Evolutionary conservation across 2,797 vertebrate species (phyloP).

Genomic region (Pelochelys cantorii): DNA sequence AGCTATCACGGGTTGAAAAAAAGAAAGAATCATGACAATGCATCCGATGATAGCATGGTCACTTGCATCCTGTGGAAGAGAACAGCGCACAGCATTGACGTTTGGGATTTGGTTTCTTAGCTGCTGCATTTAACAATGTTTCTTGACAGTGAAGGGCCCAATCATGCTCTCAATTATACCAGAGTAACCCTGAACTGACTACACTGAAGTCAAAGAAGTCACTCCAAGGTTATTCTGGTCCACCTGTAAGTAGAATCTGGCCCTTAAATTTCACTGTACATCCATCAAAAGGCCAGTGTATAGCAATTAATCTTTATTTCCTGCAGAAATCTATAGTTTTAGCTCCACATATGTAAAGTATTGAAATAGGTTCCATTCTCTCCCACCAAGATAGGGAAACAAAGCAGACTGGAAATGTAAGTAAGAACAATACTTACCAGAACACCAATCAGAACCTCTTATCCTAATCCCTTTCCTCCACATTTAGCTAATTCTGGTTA

Average conservation of each 20-base stretch:
- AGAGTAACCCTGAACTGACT: neutral
- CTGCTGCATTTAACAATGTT: neutral
- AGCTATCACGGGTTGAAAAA: slow-evolving; percentile 71
- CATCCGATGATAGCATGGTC: slow-evolving; percentile 78
- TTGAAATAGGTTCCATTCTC: neutral
- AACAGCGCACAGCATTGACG: neutral
- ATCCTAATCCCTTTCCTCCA: neutral
- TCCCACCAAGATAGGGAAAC: neutral
- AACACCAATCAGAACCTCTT: neutral
- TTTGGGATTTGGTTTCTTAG: neutral
- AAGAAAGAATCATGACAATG: slow-evolving; percentile 73
- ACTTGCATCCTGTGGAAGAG: neutral
- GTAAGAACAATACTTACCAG: neutral
- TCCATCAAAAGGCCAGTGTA: neutral
- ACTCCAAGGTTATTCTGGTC: neutral
- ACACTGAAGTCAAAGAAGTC: neutral
- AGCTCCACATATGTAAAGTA: neutral
- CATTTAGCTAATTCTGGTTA: neutral
- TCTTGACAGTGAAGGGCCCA: neutral
- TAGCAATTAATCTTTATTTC: neutral
- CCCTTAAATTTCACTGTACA: neutral
- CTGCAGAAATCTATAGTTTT: neutral
- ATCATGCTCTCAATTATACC: neutral
- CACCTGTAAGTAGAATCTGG: neutral
- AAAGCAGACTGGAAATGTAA: neutral